Base-by-base conservation (phyloP, 1,140 invertebrate genomes). In the Orius insidiosus region DNA sequence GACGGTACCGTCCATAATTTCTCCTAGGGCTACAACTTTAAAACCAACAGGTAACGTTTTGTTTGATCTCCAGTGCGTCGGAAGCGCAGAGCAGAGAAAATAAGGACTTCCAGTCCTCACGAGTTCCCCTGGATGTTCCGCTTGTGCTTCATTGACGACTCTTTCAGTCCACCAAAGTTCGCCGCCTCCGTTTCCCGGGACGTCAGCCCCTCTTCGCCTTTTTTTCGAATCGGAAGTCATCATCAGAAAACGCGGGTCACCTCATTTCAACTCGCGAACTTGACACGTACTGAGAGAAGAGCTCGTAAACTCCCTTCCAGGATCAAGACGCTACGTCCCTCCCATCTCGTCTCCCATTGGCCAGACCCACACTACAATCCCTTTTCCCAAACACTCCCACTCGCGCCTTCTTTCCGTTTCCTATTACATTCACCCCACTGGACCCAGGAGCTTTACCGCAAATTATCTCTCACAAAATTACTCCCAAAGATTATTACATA, bases 11-110 rank as follows among this genome's bases (percentile, higher is more conserved):
- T 97, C 93, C 40, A 76, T 70, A 9, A 96, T 76, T 48, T 93
- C 87, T 4, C 81, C 81, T 8, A 96, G 67, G 10, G 86, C 78
- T 11, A 96, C 85, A 50, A 85, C 82, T 65, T 86, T 87, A 68
- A 96, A 97, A 5, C 87, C 85, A 15, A 80, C 73, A 10, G 92
- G 92, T 13, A 97, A 67, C 1, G 90, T 93, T 66, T 97, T 97
- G 66, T 95, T 95, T 16, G 87, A 92, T 37, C 90, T 69, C 92
- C 90, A 96, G 60, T 96, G 92, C n/a, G 73, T 70, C n/a, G 90
- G 90, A 50, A 95, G 67, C 53, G 75, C 74, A 4, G 88, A 85
- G 63, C 92, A 96, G 52, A 95, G 70, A 61, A 94, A 82, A 65
- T 92, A 90, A 5, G 90, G 90, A 60, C 87, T 90, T 46, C 86